Conservation (phyloP, 2,888 invertebrate species). For the Drosophila kanekoi region DNA sequence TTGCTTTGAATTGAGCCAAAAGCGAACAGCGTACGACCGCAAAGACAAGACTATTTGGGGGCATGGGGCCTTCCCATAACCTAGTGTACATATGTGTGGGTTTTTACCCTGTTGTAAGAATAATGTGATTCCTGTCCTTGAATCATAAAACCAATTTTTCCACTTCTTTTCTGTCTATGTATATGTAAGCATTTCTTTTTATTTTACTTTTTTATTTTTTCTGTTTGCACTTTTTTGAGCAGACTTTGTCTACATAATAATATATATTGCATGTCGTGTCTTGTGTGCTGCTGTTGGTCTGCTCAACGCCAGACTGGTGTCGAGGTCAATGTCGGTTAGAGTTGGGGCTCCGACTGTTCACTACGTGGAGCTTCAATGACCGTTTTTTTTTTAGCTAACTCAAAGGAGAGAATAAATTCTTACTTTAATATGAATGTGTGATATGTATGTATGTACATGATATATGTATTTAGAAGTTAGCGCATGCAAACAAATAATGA, state of each 20-base stretch:
- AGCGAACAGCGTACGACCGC: constrained; percentile 61
- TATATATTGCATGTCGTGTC: constrained; percentile 76
- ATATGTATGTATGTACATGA: constrained; percentile 12
- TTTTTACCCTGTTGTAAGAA: constrained; percentile 79
- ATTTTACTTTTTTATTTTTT: constrained; percentile 52
- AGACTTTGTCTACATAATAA: constrained; percentile 82
- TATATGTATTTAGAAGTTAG: constrained; percentile 8
- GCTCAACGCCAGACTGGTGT: constrained; percentile 78
- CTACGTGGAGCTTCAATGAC: constrained; percentile 36
- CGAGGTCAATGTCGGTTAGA: constrained; percentile 55
- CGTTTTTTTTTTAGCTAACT: constrained; percentile 47
- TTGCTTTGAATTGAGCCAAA: constrained; percentile 73
- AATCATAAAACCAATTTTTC: constrained; percentile 84
- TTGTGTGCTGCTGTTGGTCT: constrained; percentile 71
- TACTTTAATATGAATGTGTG: constrained; percentile 28
- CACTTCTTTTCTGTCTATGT: constrained; percentile 71
- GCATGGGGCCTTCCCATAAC: constrained; percentile 54
- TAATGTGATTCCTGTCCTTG: constrained; percentile 85
- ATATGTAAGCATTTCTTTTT: constrained; percentile 56
- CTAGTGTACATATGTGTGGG: constrained; percentile 64
- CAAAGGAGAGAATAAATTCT: constrained; percentile 55
- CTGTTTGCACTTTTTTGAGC: constrained; percentile 82
- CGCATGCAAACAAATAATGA: constrained; percentile 4
- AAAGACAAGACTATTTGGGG: constrained; percentile 45
- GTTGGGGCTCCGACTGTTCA: constrained; percentile 46